Evolutionary conservation across 2,113 vertebrate genomes (phyloP).

Genomic region (Illadopsis cleaveri): DNA sequence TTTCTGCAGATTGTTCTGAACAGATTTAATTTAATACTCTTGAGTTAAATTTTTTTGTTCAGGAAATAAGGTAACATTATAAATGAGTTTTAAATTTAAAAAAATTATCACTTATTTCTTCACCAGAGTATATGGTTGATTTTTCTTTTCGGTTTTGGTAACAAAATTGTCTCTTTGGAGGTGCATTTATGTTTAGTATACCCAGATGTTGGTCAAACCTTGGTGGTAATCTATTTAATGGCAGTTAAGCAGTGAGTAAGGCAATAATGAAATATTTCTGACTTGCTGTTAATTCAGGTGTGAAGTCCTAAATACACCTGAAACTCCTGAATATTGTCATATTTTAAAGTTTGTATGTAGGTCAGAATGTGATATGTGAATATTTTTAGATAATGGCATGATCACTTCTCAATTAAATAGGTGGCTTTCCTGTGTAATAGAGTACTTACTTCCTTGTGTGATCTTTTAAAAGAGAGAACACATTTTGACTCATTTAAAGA

Average conservation of each 20-base stretch:
- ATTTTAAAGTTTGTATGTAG: not conserved
- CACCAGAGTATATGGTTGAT: not conserved
- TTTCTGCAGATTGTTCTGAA: not conserved
- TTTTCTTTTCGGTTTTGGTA: not conserved
- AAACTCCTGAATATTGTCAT: not conserved
- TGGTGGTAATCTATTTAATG: not conserved
- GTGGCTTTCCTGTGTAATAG: not conserved
- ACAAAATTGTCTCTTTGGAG: not conserved
- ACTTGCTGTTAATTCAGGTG: not conserved
- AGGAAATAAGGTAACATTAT: not conserved
- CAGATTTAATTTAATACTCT: not conserved
- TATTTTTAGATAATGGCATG: slow-evolving; percentile 9
- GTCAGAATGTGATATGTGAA: not conserved
- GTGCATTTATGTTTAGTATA: not conserved
- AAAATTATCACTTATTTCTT: not conserved
- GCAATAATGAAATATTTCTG: not conserved
- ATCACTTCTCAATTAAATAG: not conserved
- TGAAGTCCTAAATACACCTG: not conserved
- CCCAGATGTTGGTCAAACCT: not conserved
- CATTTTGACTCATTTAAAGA: not conserved
- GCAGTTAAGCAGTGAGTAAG: not conserved
- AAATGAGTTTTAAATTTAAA: not conserved
- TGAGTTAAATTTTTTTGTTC: not conserved
- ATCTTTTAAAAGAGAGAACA: not conserved
- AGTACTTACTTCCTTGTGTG: not conserved